Conservation (phyloP, 2,888 invertebrate species). For the Sicus ferrugineus region DNA sequence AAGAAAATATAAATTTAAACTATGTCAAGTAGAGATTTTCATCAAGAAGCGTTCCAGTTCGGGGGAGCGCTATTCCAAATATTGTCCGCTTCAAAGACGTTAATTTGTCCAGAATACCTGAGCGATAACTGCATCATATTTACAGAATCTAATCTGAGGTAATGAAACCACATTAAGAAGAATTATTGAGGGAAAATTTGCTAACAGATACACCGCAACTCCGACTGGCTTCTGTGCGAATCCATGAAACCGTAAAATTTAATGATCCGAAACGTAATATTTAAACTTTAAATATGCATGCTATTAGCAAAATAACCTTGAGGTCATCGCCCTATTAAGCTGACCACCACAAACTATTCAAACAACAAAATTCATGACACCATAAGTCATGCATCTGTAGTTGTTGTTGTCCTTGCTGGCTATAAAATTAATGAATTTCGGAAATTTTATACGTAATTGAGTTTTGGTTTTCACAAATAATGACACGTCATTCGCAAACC, state of each 20-base stretch:
- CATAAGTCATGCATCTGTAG: background rate
- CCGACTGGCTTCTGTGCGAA: background rate
- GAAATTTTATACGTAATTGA: constrained; percentile 61
- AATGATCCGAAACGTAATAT: constrained; percentile 50
- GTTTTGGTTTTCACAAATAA: constrained; percentile 54
- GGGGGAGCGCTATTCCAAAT: too few relatives aligned
- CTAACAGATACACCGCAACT: background rate
- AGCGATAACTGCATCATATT: too few relatives aligned
- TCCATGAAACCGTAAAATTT: constrained; percentile 48
- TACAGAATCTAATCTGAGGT: too few relatives aligned
- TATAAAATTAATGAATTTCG: constrained; percentile 49
- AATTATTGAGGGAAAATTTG: too few relatives aligned
- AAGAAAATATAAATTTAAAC: too few relatives aligned
- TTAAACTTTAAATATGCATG: constrained; percentile 46
- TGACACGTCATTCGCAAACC: constrained; percentile 46
- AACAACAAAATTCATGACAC: background rate
- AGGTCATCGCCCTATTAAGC: constrained; percentile 38
- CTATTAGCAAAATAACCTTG: constrained; percentile 38
- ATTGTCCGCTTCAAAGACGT: too few relatives aligned
- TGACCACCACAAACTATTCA: constrained; percentile 32
- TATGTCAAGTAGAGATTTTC: too few relatives aligned
- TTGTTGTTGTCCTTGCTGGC: constrained; percentile 9
- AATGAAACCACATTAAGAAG: too few relatives aligned
- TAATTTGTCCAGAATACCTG: too few relatives aligned
- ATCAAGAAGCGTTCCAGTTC: too few relatives aligned